Evolutionary conservation across 1,140 invertebrate genomes (phyloP), one percentile per base, ranked within the genome.

Genomic region (Platorchestia sp.): DNA sequence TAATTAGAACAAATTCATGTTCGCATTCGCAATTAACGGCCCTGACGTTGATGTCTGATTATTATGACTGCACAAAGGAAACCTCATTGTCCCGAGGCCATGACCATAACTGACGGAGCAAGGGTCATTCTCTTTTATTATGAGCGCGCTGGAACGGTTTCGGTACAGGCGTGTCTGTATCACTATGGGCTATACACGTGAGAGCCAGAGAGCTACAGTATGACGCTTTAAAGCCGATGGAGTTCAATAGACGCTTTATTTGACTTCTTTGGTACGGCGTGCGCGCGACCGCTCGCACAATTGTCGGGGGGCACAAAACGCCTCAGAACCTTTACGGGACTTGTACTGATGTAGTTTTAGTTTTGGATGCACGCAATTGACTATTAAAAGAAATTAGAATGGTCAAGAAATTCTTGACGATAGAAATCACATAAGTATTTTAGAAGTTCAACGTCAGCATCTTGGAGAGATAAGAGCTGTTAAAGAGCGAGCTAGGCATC

Each of bases 171-270:
- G 87, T 89, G 43, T 89, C 41, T 42, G n/a, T 41, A 89, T 89
- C 87, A 89, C 87, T 89, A 89, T 89, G 87, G 43, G 10, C 87
- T 89, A 89, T 89, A 89, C n/a, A 89, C 43, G 41, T 44, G 87
- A 42, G 87, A 44, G 87, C 87, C 43, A 44, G n/a, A 89, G 87
- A 89, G 87, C 87, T 89, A 44, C 87, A 89, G 43, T 89, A 89
- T 89, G 87, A 42, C 87, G 87, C 87, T 89, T 89, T 89, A 89
- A 89, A 89, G 87, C 43, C 87, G 87, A 89, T 41, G 87, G 87
- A 89, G n/a, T 89, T 89, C 87, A 89, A 89, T 89, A 89, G 87
- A 41, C n/a, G 87, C 87, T 89, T 89, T 89, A 89, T 89, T 89
- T 89, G 87, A 89, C 87, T 42, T 89, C 87, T 89, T 41, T 89